Conservation (phyloP, 2,888 invertebrate genomes). For the Euplagia quadripunctaria region DNA sequence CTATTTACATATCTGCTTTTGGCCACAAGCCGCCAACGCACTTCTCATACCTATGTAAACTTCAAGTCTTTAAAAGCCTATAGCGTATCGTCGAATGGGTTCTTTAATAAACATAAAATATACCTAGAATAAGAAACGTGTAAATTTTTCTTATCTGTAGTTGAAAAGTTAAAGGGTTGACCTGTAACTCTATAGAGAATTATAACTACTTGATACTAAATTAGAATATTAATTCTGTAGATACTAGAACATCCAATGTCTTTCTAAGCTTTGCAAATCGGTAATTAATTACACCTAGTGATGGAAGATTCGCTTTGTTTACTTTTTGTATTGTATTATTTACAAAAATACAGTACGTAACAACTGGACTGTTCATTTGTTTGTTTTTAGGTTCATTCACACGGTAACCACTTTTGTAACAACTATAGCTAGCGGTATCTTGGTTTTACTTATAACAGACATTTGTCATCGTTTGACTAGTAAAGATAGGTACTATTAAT, state of each 20-base stretch:
- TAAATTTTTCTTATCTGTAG: too few relatives aligned
- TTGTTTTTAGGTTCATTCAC: not conserved
- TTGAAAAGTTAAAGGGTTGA: too few relatives aligned
- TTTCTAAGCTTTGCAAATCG: not conserved
- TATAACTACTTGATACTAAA: too few relatives aligned
- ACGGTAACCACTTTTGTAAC: not conserved
- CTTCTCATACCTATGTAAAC: too few relatives aligned
- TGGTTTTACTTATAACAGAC: not conserved
- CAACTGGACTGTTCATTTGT: slow-evolving; percentile 3
- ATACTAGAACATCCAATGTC: not conserved
- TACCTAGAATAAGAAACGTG: too few relatives aligned
- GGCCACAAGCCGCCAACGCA: not conserved
- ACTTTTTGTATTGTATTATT: not conserved
- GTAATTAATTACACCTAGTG: not conserved
- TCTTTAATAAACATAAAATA: too few relatives aligned
- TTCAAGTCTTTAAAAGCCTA: too few relatives aligned
- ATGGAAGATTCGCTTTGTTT: not conserved
- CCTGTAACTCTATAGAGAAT: too few relatives aligned
- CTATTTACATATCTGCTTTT: not conserved
- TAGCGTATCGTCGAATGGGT: too few relatives aligned
- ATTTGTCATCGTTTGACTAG: not conserved
- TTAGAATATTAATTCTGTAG: too few relatives aligned
- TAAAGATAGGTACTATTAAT: not conserved
- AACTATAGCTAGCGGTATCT: not conserved
- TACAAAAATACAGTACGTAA: not conserved